Evolutionary conservation across 2,113 vertebrate genomes (phyloP), one percentile per base, ranked within the genome.

Genomic region (Limnothrissa miodon): DNA sequence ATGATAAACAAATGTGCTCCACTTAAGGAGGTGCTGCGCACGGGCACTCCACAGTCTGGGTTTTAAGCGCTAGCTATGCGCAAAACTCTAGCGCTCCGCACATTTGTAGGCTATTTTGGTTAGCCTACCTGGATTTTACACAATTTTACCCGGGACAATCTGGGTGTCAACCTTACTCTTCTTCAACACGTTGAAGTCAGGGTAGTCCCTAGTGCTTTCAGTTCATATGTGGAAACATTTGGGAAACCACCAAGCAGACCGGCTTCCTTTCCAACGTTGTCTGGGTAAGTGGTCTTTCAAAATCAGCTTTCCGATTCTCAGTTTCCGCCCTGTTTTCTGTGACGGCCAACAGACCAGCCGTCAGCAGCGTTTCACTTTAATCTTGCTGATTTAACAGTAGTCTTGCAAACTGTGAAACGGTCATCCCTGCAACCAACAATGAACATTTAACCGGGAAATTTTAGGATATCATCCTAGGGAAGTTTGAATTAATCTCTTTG

Each of bases 261-360:
- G 29, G 33, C 66, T 74, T 74, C 66, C 66, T 74, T 39, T 74
- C 36, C 66, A 36, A 74, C 66, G 66, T 15, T 74, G 66, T 36
- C 66, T 74, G 66, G 66, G 66, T 74, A 74, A 74, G 66, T 74
- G 66, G 66, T 74, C 66, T 74, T 74, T 74, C 66, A 74, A 74
- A 74, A 74, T 62, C n/a, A 29, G 66, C 66, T 74, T 17, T 74
- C 29, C 10, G 66, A 74, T 74, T 74, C 25, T 74, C 66, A 74
- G 66, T 74, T 36, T 74, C 66, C 66, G 66, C 66, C 66, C 66
- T 25, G n/a, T 66, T 66, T 66, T 66, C 29, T 29, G 0, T 66
- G 66, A 74, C 66, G 66, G 66, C 66, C 66, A 74, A 74, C 66
- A 15, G 36, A 74, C 66, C 66, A 74, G 66, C 13, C 33, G 66